Base-by-base conservation (phyloP, 2,113 vertebrate species). In the Malurus alboscapulatus region DNA sequence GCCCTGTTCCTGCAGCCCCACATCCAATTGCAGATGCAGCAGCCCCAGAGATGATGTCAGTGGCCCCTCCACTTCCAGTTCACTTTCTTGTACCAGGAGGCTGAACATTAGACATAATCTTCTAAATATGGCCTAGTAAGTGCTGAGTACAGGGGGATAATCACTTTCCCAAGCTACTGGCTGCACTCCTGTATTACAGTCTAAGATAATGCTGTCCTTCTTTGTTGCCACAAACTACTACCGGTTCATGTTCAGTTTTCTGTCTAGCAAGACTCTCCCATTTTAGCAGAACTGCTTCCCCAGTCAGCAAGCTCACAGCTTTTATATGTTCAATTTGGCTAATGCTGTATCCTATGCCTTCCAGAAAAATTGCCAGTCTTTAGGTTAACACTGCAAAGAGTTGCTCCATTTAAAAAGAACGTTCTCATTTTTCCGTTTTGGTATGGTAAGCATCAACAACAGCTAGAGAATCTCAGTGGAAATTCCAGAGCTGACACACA, bases 11-110 rank as follows among this genome's bases (percentile, higher is more conserved):
- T 20, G 15, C 36, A 86, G 58, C 29, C 34, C 42, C 38, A 6
- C 12, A 14, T 62, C 47, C 53, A 66, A 83, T 27, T 1, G 9
- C 71, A 59, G 36, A 12, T 25, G 32, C 32, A 74, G n/a, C 34
- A 65, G 30, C 13, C 36, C 30, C 0, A 0, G 38, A 54, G 30
- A 38, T 0, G 1, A 58, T 0, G 1, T 12, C 2, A 4, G n/a
- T 19, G 12, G 18, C 17, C 26, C 34, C 38, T 51, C 18, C 2
- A 3, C 17, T 36, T 14, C 19, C n/a, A 29, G 27, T 17, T 75
- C 71, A 36, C 4, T 57, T 48, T 51, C 27, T 55, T 53, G 50
- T 38, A 42, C 29, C 38, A 16, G 13, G 16, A 89, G 3, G 14
- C 50, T 87, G 62, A 71, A 48, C n/a, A 48, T 1, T 30, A 30